Evolutionary conservation across 2,888 invertebrate genomes (phyloP).

Genomic region (Xanthorhoe designata): DNA sequence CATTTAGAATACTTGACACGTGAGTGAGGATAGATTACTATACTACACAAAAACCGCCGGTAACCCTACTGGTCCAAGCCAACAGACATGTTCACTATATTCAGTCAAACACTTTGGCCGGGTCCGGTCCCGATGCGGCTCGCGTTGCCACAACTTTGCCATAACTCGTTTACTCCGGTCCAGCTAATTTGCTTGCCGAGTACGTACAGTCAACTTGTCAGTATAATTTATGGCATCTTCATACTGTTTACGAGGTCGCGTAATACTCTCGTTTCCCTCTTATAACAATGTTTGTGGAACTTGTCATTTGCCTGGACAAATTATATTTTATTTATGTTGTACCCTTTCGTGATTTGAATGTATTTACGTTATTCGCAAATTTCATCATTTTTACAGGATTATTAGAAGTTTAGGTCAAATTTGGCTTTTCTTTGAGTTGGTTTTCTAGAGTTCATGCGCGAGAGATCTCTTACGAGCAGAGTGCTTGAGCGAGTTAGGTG

Average conservation of each 20-base stretch:
- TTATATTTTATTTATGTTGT: constrained; percentile 39
- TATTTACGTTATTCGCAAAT: constrained; percentile 6
- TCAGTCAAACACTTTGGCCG: constrained; percentile 49
- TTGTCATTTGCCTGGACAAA: constrained; percentile 42
- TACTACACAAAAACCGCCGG: too few relatives aligned
- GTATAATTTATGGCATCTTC: constrained; percentile 68
- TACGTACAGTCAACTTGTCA: constrained; percentile 68
- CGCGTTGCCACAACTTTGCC: constrained; percentile 64
- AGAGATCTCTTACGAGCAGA: too few relatives aligned
- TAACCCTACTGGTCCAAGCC: neutral
- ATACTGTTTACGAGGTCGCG: constrained; percentile 50
- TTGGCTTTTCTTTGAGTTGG: too few relatives aligned
- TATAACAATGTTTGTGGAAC: constrained; percentile 44
- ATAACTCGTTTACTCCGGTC: constrained; percentile 77
- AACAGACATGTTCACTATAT: constrained; percentile 45
- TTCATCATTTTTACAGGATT: neutral
- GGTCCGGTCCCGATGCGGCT: constrained; percentile 61
- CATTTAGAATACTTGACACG: too few relatives aligned
- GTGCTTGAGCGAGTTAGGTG: too few relatives aligned
- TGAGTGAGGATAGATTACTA: too few relatives aligned
- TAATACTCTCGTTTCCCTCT: constrained; percentile 43
- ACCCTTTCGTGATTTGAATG: constrained; percentile 27
- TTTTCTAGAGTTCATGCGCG: too few relatives aligned
- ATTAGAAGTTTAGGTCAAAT: too few relatives aligned
- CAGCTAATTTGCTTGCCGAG: constrained; percentile 75